Conservation (phyloP, 2,888 invertebrate genomes). For the Hemicrepidius hirtus region DNA sequence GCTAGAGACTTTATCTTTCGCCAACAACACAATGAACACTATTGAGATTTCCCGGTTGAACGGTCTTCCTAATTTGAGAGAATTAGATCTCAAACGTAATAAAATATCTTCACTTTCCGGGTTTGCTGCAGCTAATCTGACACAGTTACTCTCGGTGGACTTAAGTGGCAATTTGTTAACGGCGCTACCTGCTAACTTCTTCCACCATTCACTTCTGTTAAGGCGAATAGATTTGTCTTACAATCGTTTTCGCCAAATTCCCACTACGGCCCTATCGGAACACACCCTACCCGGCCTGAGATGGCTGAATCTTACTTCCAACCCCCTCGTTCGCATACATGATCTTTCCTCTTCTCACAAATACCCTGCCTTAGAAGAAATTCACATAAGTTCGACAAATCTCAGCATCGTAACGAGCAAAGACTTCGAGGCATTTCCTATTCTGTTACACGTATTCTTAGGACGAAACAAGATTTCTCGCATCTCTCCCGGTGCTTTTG, state of each 20-base stretch:
- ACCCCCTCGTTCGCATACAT: constrained; percentile 85
- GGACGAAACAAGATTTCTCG: constrained; percentile 84
- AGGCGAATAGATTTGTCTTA: constrained; percentile 85
- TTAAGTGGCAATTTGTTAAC: constrained; percentile 85
- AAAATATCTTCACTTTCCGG: constrained; percentile 84
- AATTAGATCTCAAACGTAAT: constrained; percentile 84
- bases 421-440: constrained; percentile 89
- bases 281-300: constrained; percentile 82
- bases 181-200: constrained; percentile 87
- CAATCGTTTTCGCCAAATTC: constrained; percentile 87
- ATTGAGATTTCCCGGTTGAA: constrained; percentile 87
- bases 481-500: constrained; percentile 90
- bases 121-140: constrained; percentile 84
- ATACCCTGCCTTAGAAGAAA: constrained; percentile 87
- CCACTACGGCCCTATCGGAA: constrained; percentile 84
- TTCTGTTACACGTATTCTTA: constrained; percentile 83
- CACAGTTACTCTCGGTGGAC: constrained; percentile 83
- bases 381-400: constrained; percentile 87
- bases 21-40: constrained; percentile 80
- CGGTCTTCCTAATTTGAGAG: constrained; percentile 83
- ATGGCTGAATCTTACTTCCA: constrained; percentile 88
- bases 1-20: constrained; percentile 82
- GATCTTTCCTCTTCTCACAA: constrained; percentile 81
- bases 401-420: constrained; percentile 88
- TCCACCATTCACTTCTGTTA: constrained; percentile 82